Conservation (phyloP, 2,797 vertebrate species). For the Acanthurus lineatus region DNA sequence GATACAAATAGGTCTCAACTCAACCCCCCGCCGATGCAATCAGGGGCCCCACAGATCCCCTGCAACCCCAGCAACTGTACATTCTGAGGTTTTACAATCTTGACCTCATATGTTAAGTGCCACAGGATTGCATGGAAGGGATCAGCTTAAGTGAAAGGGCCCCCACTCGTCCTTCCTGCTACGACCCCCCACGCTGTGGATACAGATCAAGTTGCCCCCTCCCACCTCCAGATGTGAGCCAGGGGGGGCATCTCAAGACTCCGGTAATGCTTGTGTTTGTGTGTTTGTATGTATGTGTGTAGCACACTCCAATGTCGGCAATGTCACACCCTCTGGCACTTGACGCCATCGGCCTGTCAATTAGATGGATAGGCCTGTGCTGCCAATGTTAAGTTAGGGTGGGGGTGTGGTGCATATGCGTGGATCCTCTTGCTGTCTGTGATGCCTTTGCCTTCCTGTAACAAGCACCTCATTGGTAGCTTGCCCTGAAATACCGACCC, state of each 20-base stretch:
- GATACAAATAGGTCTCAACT: slow-evolving; percentile 70
- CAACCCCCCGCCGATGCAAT: slow-evolving; percentile 22
- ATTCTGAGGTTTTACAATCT: slow-evolving; percentile 82
- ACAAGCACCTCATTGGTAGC: slow-evolving; percentile 50
- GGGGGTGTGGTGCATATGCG: slow-evolving; percentile 26
- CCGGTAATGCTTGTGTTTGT: slow-evolving; percentile 54
- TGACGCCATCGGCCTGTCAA: slow-evolving; percentile 85
- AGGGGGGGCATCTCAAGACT: slow-evolving; percentile 50
- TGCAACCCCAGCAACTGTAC: slow-evolving; percentile 78
- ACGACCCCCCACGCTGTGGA: slow-evolving; percentile 74
- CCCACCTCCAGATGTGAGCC: slow-evolving; percentile 81
- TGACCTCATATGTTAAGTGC: slow-evolving; percentile 78
- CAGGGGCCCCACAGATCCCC: slow-evolving; percentile 52
- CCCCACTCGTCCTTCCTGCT: slow-evolving; percentile 66
- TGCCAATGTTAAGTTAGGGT: slow-evolving; percentile 72
- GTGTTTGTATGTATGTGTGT: slow-evolving; percentile 42
- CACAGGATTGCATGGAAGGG: slow-evolving; percentile 68
- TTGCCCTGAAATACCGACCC: slow-evolving; percentile 10
- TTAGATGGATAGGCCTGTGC: slow-evolving; percentile 81
- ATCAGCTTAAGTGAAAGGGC: slow-evolving; percentile 80
- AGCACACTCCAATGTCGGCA: slow-evolving; percentile 77
- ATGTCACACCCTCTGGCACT: slow-evolving; percentile 82
- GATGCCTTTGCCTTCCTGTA: slow-evolving; percentile 64
- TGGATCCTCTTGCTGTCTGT: slow-evolving; percentile 70
- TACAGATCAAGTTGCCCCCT: slow-evolving; percentile 76